Percentiles rank a stretch among this genome's conserved stretches.
phyloP scores from a whole-genome alignment of 2,888 invertebrate genomes.

The Harpalus rubripes region DNA sequence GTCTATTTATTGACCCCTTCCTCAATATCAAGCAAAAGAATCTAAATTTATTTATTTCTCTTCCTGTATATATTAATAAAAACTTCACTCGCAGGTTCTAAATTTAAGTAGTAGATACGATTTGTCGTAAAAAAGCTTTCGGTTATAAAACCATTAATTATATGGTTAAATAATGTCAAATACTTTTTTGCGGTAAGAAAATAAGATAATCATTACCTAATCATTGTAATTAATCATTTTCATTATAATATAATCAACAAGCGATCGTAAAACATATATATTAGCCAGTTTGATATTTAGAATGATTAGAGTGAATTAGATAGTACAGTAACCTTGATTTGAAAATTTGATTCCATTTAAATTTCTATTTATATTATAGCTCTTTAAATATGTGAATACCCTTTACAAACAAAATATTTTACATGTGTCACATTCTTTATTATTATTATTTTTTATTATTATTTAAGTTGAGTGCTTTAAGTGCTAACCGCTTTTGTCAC shows the following conservation, averaged over 20 bases:
- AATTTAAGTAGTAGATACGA: background rate
- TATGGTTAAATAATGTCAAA: constrained; percentile 32
- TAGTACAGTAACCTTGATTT: constrained; percentile 11
- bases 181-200: background rate
- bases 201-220: constrained; percentile 31
- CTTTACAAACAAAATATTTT: no score
- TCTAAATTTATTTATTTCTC: constrained; percentile 13
- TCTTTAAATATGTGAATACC: no score
- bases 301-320: background rate
- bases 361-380: no score
- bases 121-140: background rate
- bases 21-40: background rate
- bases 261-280: constrained; percentile 18
- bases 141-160: constrained; percentile 27
- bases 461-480: no score
- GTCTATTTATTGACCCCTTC: background rate
- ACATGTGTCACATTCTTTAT: no score
- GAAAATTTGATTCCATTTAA: no score
- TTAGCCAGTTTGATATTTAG: constrained; percentile 17
- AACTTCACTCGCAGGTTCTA: background rate
- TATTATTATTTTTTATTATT: no score
- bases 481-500: no score
- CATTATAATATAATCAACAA: constrained; percentile 22
- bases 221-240: constrained; percentile 32
- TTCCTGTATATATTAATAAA: constrained; percentile 6